Base-by-base conservation (phyloP, 2,797 vertebrate genomes). In the Thunnus albacares region DNA sequence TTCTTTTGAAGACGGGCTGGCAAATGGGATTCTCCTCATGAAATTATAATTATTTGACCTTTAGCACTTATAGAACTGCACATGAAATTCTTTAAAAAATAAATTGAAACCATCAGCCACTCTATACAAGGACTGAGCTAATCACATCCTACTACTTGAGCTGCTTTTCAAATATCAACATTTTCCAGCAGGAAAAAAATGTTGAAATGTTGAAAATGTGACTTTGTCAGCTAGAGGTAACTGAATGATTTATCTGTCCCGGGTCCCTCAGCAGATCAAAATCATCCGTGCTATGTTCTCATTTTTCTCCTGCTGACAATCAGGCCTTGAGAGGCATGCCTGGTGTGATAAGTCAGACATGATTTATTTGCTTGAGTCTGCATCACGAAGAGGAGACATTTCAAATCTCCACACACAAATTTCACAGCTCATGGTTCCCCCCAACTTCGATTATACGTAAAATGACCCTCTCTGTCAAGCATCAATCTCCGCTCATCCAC, bases 281-380 rank as follows among this genome's bases (percentile, higher is more conserved):
- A 80, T 89, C 81, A 68, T 81, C 87, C 75, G 64, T 5, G 24
- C 57, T 53, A 35, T 70, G 77, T 85, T 83, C 69, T 77, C 71
- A 68, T 90, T 84, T 87, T 76, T 89, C 83, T 87, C 70, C 75
- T 14, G 62, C 78, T 83, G 85, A 86, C 86, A 85, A 77, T 74
- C 70, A 76, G 81, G 75, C 87, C 82, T 82, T 89, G 72, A 86
- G 81, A 89, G 63, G 63, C 63, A 53, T 47, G 53, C 77, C 52
- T 80, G 52, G 14, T 78, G 74, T 53, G 67, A 82, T 66, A 82
- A 84, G 75, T 67, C 20, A 5, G 80, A 84, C 74, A 58, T 87
- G 77, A 92, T 92, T 92, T 87, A 90, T 89, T 80, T 83, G 70
- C 76, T 64, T 4, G 35, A 53, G 45, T 82, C 61, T 79, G 79